Evolutionary conservation across 2,113 vertebrate species (phyloP), one percentile per base, ranked within the genome.

Genomic region (Triplophysa dalaica): DNA sequence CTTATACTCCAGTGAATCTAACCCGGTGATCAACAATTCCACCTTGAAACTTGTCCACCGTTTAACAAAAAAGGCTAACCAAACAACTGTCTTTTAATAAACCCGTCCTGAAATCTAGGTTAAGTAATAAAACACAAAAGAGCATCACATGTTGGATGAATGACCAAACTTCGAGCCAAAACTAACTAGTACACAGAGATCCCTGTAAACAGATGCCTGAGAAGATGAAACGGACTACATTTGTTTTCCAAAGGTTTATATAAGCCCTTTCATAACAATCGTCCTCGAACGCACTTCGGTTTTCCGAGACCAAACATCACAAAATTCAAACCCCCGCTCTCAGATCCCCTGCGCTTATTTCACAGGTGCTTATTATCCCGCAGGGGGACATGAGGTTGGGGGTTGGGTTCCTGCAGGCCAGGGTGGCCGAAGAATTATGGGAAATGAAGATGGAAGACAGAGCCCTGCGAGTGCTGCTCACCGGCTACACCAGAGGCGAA

Each of bases 341-440:
- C 70, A 48, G 43, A 75, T 70, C 45, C 48, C 21, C 13, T 11
- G 12, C 54, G 7, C 19, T 10, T 58, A n/a, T 62, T 61, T 81
- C 78, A 80, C 83, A 86, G 85, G 79, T 85, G 79, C 81, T 70
- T 77, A 70, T 68, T 85, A 80, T 76, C 74, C 75, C 72, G 60
- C 68, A n/a, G n/a, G 69, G 60, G 61, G 67, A 69, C 22, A 75
- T 2, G 38, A 45, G 58, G 72, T 75, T 62, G 45, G 48, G 26
- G 43, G 22, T 10, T 62, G 52, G 26, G 45, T 22, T 14, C 56
- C 76, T 26, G 26, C 54, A 17, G 70, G 56, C 58, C 41, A 65
- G 58, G 60, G 70, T 50, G 82, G 84, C 68, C 62, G 21, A 79
- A 80, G 76, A 70, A 83, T 66, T 79, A 75, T 81, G 66, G 81